These are phyloP conservation scores for Brachyopa scutellaris DNA, from an alignment of 2,888 invertebrate genomes.

Conservation along the genomic window DNA sequence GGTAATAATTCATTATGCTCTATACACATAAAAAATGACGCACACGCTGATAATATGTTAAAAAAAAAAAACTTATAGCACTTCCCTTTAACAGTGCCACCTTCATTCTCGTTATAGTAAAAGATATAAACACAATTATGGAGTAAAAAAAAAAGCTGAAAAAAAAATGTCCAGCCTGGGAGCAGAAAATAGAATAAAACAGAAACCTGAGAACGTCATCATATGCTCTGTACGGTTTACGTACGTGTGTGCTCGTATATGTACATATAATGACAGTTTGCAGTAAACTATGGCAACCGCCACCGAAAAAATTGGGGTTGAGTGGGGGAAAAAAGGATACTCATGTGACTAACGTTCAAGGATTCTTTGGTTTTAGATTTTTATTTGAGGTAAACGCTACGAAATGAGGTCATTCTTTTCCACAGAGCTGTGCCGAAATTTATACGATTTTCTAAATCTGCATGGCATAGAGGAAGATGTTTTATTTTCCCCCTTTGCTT, in stretches of 20 bases:
- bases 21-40: slow-evolving; percentile 12
- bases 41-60: not conserved
- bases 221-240: not conserved
- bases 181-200: not conserved
- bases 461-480: not conserved
- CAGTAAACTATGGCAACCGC: not conserved
- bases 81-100: slow-evolving; percentile 1
- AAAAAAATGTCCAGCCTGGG: not conserved
- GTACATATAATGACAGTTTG: not conserved
- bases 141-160: not conserved
- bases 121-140: not conserved
- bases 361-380: not conserved
- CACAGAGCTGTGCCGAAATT: too few species aligned
- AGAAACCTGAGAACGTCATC: slow-evolving; percentile 1
- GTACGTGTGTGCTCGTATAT: too few species aligned
- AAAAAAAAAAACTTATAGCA: not conserved
- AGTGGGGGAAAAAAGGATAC: not conserved
- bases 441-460: too few species aligned
- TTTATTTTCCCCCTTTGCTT: not conserved
- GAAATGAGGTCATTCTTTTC: not conserved
- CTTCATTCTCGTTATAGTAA: not conserved
- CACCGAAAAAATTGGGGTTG: not conserved
- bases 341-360: not conserved
- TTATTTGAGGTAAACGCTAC: slow-evolving; percentile 18
- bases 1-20: slow-evolving; percentile 63